Evolutionary conservation across 2,888 invertebrate species (phyloP), one percentile per base, ranked within the genome.

Genomic region (Cheilosia pagana): DNA sequence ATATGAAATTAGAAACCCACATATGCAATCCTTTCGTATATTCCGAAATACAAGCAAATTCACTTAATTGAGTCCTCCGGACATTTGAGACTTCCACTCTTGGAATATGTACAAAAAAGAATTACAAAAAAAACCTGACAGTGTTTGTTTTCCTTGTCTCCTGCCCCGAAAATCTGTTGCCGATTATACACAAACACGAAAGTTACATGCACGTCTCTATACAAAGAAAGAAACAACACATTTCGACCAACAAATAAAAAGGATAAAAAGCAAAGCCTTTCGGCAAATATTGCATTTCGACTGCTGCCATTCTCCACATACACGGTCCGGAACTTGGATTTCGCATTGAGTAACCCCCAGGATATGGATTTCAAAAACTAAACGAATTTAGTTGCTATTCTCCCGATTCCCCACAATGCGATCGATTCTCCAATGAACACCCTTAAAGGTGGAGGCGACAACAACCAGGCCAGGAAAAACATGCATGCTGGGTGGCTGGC

Each of bases 31-130:
- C 72, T 78, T 82, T 72, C 72, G 60, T 28, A 28, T 62, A 41
- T 25, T 68, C 43, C 41, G 65, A 75, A 67, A 70, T 75, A 75
- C 53, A 85, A 75, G 75, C 65, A 75, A 81, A 71, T 85, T 75
- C 81, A 81, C 74, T 76, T 76, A 81, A 76, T 81, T 81, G 81
- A 81, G 81, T 81, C 85, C 85, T 81, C 55, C 67, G 85, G 83
- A 83, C 79, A 75, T 79, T 85, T 55, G 75, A 85, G 79, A 75
- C 78, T 78, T 72, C 48, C 57, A 68, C 45, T 81, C 45, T 81
- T 21, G 19, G 16, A 67, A 41, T 60, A n/a, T n/a, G n/a, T n/a
- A 23, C 52, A 16, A 59, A 14, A 23, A 67, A 48, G 65, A 14
- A 52, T n/a, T n/a, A n/a, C 12, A 52, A 16, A 23, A 60, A 45